A percentile compares a stretch with the other conserved stretches of the same genome.
Conservation (phyloP, 2,888 invertebrate genomes). For the Nematopogon swammerdamellus region DNA sequence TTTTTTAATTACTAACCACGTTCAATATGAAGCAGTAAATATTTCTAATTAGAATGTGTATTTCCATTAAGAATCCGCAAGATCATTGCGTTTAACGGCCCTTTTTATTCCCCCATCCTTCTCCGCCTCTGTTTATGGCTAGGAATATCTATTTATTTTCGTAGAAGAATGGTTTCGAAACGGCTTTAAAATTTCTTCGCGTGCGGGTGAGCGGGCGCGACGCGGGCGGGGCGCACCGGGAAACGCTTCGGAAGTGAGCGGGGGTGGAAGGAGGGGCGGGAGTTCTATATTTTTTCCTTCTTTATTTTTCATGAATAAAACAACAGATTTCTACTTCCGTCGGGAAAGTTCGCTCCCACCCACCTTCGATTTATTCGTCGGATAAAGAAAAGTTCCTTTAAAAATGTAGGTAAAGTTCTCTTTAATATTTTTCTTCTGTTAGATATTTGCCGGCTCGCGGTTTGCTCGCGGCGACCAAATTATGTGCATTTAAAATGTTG, state of each 20-base stretch:
- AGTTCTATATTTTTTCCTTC: conserved; percentile 13
- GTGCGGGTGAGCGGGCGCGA: not conserved
- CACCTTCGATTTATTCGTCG: conserved; percentile 53
- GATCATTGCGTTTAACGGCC: not conserved
- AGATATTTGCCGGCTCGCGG: conserved; percentile 35
- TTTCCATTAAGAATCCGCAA: not conserved
- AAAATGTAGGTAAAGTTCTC: conserved; percentile 50
- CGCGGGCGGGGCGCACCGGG: not conserved
- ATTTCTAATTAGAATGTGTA: not conserved
- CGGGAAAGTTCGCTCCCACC: conserved; percentile 40
- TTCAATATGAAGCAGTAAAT: no score
- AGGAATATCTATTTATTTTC: not conserved
- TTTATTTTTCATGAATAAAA: conserved; percentile 55
- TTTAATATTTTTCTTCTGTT: conserved; percentile 51
- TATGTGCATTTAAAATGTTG: conserved; percentile 44
- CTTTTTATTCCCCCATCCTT: not conserved
- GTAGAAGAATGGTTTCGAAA: not conserved
- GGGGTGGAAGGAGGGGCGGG: not conserved
- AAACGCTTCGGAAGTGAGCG: conserved; percentile 4
- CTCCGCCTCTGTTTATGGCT: not conserved
- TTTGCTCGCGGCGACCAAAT: conserved; percentile 32
- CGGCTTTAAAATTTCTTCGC: not conserved
- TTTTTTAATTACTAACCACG: no score
- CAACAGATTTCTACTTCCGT: conserved; percentile 50
- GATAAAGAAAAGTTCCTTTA: conserved; percentile 53